A percentile compares a stretch with the other conserved stretches of the same genome.
Conservation (phyloP, 2,797 vertebrate species). For the Cryptoblepharus egeriae region DNA sequence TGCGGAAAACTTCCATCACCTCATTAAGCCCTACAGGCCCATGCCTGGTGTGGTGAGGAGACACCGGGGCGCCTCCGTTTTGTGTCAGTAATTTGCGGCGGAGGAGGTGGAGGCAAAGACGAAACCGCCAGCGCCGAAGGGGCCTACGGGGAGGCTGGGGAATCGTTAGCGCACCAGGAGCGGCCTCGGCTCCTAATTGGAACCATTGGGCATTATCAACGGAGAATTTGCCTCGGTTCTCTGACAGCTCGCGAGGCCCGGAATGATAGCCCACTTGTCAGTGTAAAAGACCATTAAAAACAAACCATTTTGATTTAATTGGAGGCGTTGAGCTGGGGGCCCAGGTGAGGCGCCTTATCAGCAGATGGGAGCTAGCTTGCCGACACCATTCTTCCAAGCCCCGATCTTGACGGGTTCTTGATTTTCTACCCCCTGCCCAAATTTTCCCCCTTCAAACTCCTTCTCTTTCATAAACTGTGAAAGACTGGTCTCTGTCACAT, state of each 20-base stretch:
- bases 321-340: conserved; percentile 88
- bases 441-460: conserved; percentile 49
- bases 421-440: conserved; percentile 9
- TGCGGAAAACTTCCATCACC: conserved; percentile 95
- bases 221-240: conserved; percentile 93
- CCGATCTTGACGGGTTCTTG: conserved; percentile 53
- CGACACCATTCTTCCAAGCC: conserved; percentile 61
- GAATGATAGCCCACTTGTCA: conserved; percentile 99
- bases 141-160: conserved; percentile 85
- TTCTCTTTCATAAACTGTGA: conserved; percentile 50
- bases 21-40: conserved; percentile 99
- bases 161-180: conserved; percentile 93
- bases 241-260: conserved; percentile 98
- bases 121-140: conserved; percentile 77
- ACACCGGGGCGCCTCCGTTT: conserved; percentile 89
- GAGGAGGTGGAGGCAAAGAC: conserved; percentile 78
- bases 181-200: conserved; percentile 97
- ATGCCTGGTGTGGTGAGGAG: conserved; percentile 81
- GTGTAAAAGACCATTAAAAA: conserved; percentile 99
- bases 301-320: conserved; percentile 99
- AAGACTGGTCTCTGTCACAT: conserved; percentile 54
- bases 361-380: conserved; percentile 58
- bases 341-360: conserved; percentile 80
- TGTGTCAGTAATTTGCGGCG: conserved; percentile 98
- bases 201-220: conserved; percentile 99